A percentile compares a stretch with the other conserved stretches of the same genome.
phyloP scores from a whole-genome alignment of 2,113 vertebrate species.

The Hipposideros armiger region DNA sequence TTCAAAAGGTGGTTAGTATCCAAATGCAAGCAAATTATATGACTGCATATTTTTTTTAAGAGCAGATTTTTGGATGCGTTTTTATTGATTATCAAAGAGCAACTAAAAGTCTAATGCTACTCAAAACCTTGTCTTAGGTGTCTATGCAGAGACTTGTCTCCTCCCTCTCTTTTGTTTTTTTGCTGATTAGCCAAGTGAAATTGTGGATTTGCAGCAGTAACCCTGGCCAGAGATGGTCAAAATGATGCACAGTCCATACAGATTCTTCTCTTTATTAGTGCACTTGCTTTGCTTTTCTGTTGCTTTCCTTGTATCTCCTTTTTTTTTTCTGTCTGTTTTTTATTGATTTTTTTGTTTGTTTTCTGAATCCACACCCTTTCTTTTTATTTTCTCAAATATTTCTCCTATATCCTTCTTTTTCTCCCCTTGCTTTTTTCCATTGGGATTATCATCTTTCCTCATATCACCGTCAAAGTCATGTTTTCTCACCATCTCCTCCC shows the following conservation, averaged over 20 bases:
- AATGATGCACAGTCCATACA: rapidly evolving
- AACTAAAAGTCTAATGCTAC: background rate
- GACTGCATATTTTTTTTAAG: background rate
- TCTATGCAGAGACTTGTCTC: background rate
- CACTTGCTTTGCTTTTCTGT: background rate
- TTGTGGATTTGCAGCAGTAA: background rate
- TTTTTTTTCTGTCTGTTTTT: background rate
- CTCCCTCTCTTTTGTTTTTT: background rate
- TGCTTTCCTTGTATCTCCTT: background rate
- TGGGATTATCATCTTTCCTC: background rate
- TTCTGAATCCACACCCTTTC: background rate
- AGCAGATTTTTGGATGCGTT: background rate
- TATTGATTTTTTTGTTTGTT: background rate
- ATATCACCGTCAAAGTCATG: rapidly evolving
- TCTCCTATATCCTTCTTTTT: background rate
- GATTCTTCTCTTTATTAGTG: background rate
- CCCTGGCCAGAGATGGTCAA: background rate
- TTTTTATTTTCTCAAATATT: background rate
- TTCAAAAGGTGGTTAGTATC: background rate
- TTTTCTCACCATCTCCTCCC: background rate
- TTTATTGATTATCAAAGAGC: background rate
- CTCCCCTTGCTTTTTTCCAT: background rate
- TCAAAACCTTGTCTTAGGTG: background rate
- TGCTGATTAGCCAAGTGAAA: background rate
- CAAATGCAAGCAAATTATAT: background rate